These are phyloP conservation scores for Troides aeacus DNA, from an alignment of 2,888 invertebrate species.

Conservation along the genomic window DNA sequence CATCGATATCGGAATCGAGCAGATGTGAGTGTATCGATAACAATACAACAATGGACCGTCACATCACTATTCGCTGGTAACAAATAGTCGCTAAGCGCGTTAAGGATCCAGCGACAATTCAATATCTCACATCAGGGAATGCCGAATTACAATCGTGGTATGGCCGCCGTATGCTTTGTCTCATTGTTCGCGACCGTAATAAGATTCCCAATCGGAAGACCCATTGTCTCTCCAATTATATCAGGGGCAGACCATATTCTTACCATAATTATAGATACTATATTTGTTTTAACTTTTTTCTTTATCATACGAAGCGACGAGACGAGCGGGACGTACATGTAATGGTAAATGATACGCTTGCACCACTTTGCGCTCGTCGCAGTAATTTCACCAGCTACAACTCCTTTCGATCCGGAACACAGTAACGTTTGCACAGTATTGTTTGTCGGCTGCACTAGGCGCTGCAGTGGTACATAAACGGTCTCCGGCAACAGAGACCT, in stretches of 20 bases:
- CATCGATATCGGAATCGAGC: neutral
- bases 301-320: too few species aligned
- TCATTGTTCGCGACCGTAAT: slow-evolving; percentile 19
- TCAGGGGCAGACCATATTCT: neutral
- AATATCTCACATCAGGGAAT: slow-evolving; percentile 27
- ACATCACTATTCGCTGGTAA: slow-evolving; percentile 10
- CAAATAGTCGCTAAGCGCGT: slow-evolving; percentile 20
- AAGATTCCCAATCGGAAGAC: slow-evolving; percentile 2
- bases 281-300: neutral
- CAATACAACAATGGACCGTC: neutral
- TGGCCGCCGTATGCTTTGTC: slow-evolving; percentile 17
- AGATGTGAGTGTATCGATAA: slow-evolving; percentile 2
- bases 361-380: too few species aligned
- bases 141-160: slow-evolving; percentile 22
- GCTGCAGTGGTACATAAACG: too few species aligned
- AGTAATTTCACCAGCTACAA: too few species aligned
- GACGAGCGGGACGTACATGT: too few species aligned
- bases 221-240: slow-evolving; percentile 4
- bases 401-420: too few species aligned
- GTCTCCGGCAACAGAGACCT: too few species aligned
- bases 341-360: too few species aligned
- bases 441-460: too few species aligned
- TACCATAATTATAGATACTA: neutral
- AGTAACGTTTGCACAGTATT: too few species aligned
- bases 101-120: slow-evolving; percentile 23